phyloP scores from a whole-genome alignment of 2,113 vertebrate species.

The Cercocebus atys region DNA sequence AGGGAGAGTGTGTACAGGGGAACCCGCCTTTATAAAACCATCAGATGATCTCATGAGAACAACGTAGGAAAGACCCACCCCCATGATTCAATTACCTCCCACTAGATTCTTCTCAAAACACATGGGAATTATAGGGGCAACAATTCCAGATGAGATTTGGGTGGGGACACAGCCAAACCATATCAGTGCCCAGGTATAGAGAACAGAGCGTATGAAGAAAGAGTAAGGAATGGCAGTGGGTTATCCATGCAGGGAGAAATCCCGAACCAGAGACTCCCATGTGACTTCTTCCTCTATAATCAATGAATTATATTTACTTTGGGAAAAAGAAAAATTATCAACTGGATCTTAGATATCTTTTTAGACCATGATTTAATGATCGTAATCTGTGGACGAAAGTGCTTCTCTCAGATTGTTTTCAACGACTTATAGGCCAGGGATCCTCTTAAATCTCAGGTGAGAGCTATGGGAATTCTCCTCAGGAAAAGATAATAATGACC shows the following conservation, averaged over 20 bases:
- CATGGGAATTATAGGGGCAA: too few species aligned
- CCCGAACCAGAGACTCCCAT: neutral
- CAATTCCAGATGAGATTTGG: too few species aligned
- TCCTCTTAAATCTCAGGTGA: neutral
- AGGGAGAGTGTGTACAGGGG: too few species aligned
- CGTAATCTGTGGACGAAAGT: neutral
- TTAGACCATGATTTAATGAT: neutral
- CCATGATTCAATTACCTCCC: too few species aligned
- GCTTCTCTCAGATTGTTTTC: neutral
- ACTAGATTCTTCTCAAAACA: too few species aligned
- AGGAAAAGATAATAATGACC: neutral
- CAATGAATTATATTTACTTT: neutral
- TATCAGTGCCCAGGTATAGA: neutral
- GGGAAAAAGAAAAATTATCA: neutral
- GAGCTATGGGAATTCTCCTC: neutral
- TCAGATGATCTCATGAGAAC: too few species aligned
- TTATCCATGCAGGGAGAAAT: neutral
- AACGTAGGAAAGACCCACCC: too few species aligned
- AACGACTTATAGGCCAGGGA: neutral
- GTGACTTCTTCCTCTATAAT: neutral
- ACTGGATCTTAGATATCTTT: neutral
- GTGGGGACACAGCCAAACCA: too few species aligned
- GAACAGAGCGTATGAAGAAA: fast-evolving
- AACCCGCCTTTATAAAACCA: too few species aligned
- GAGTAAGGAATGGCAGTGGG: neutral